Evolutionary conservation across 2,113 vertebrate genomes (phyloP), one percentile per base, ranked within the genome.

Genomic region (Pollimyrus isidori): DNA sequence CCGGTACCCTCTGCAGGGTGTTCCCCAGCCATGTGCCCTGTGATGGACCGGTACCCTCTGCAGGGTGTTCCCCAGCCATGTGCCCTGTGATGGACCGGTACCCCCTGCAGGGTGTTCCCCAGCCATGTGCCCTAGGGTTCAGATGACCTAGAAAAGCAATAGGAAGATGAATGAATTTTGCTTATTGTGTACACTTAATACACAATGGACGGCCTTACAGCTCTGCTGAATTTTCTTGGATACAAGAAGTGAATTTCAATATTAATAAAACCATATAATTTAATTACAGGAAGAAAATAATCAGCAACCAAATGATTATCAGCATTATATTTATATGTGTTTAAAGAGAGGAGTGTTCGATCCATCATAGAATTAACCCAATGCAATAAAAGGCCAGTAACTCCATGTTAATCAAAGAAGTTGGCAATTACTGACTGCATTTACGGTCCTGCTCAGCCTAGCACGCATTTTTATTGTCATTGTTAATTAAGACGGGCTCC

Each of bases 401-500:
- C 96, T 96, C 95, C 92, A 93, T 96, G 95, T 94, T 91, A 92
- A 95, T 95, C 95, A 92, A 91, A 88, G 91, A 93, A 93, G 92
- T 92, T 92, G 93, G 92, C 92, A 96, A 96, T 97, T 95, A 95
- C 93, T 92, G 92, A 89, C 90, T 94, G 93, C 92, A 92, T 96
- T 96, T 96, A 94, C 95, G 93, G 93, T 93, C 90, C 91, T 92
- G 91, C 89, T 92, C 82, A 84, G 92, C 94, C 65, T 91, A 48
- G 85, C 93, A 6, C 91, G 93, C 92, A 93, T 91, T 92, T 91
- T 91, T 94, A 95, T 92, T 95, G 96, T 95, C 96, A 96, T 97
- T 97, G 97, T 98, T 98, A 98, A 99, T 99, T 98, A 97, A 97
- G 96, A 97, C 94, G 95, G 96, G 96, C 96, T 95, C 96, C 97